Percentiles rank a stretch among this genome's conserved stretches.
Evolutionary conservation across 2,113 vertebrate genomes (phyloP).

Genomic region (Indicator indicator): DNA sequence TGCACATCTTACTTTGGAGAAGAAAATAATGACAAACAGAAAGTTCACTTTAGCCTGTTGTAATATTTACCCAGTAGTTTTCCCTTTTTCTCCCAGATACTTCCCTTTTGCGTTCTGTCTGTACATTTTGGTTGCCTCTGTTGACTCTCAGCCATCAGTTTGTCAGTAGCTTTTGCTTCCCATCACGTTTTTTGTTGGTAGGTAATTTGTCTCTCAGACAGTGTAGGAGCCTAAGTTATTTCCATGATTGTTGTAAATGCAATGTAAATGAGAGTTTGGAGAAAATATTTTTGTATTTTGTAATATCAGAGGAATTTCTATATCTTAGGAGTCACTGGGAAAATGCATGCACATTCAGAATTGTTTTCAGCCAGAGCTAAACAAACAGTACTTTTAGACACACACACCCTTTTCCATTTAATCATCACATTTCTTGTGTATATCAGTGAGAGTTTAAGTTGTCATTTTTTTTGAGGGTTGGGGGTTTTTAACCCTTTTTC

Average conservation of each 20-base stretch:
- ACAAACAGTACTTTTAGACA: constrained; percentile 76
- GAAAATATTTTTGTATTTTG: constrained; percentile 91
- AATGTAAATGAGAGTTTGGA: constrained; percentile 96
- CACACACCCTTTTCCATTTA: constrained; percentile 1
- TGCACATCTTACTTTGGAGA: constrained; percentile 81
- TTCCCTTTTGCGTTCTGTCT: constrained; percentile 22
- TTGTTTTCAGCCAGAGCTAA: constrained; percentile 84
- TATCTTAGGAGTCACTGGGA: constrained; percentile 93
- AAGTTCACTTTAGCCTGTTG: constrained; percentile 65
- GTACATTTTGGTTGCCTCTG: constrained; percentile 32
- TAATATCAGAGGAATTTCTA: constrained; percentile 95
- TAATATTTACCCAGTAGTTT: constrained; percentile 64
- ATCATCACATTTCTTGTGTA: constrained; percentile 52
- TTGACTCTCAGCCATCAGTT: constrained; percentile 54
- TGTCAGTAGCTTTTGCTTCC: constrained; percentile 64
- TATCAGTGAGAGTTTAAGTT: constrained; percentile 53
- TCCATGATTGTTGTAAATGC: constrained; percentile 88
- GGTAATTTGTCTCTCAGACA: constrained; percentile 73
- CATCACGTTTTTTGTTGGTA: constrained; percentile 35
- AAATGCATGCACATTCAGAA: constrained; percentile 81
- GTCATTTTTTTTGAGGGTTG: background rate
- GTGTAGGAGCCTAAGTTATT: constrained; percentile 81
- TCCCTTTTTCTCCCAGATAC: constrained; percentile 50
- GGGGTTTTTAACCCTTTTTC: background rate
- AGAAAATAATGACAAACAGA: background rate